Evolutionary conservation across 2,888 invertebrate species (phyloP).

Genomic region (Sminthurides aquaticus): DNA sequence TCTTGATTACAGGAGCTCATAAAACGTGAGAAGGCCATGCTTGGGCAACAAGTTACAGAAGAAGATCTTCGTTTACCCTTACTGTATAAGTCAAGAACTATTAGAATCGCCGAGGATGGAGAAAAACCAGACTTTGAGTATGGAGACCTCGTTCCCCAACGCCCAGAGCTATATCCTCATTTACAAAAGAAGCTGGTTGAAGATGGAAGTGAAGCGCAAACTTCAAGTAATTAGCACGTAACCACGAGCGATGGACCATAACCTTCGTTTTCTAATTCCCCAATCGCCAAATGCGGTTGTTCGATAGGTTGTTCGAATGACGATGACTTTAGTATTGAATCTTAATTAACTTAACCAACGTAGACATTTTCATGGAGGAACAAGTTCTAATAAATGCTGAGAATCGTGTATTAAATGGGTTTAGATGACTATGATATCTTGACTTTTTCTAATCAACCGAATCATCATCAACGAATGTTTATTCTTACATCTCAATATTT

Average conservation of each 20-base stretch:
- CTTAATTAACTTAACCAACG: too few relatives aligned
- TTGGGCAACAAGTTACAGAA: not conserved
- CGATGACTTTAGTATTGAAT: too few relatives aligned
- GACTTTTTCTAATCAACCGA: conserved; percentile 48
- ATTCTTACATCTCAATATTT: not conserved
- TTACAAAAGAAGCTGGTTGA: not conserved
- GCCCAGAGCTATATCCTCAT: conserved; percentile 24
- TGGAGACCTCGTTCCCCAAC: conserved; percentile 19
- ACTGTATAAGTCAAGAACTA: not conserved
- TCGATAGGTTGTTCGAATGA: too few relatives aligned
- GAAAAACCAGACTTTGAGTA: conserved; percentile 33
- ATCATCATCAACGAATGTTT: conserved; percentile 20
- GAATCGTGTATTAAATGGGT: too few relatives aligned
- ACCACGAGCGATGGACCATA: too few relatives aligned
- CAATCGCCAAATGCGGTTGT: too few relatives aligned
- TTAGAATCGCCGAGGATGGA: conserved; percentile 14
- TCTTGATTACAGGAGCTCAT: conserved; percentile 13
- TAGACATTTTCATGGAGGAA: too few relatives aligned
- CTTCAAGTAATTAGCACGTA: too few relatives aligned
- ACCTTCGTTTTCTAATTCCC: too few relatives aligned
- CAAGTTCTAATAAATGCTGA: too few relatives aligned
- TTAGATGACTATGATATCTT: not conserved
- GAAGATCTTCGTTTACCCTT: conserved; percentile 10
- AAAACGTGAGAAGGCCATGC: conserved; percentile 9
- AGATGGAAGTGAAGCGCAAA: too few relatives aligned